A percentile compares a stretch with the other conserved stretches of the same genome.
Conservation (phyloP, 2,888 invertebrate genomes). For the Podotricha telesiphe region DNA sequence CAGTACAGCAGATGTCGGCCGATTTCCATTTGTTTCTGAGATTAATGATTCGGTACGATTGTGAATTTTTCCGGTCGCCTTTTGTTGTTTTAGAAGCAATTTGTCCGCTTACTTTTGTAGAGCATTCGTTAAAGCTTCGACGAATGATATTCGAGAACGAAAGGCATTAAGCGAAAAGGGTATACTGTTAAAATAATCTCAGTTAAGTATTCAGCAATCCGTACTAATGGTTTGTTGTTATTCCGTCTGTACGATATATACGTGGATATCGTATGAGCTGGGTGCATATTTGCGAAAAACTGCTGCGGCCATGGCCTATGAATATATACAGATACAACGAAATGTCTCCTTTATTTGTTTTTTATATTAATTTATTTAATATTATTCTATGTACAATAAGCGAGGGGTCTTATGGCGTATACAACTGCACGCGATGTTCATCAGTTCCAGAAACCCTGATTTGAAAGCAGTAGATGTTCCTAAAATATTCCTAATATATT, state of each 20-base stretch:
- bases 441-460: no score
- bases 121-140: slow-evolving; percentile 79
- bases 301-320: slow-evolving; percentile 14
- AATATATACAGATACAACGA: background rate
- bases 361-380: background rate
- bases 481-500: no score
- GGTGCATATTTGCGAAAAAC: slow-evolving; percentile 22
- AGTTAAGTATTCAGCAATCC: slow-evolving; percentile 44
- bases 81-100: slow-evolving; percentile 84
- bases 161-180: slow-evolving; percentile 46
- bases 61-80: slow-evolving; percentile 84
- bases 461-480: no score
- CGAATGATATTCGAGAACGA: slow-evolving; percentile 77
- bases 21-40: slow-evolving; percentile 84
- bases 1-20: slow-evolving; percentile 83
- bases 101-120: slow-evolving; percentile 82
- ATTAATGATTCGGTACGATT: slow-evolving; percentile 84
- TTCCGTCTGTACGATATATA: slow-evolving; percentile 35
- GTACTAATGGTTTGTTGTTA: slow-evolving; percentile 43
- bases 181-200: slow-evolving; percentile 44
- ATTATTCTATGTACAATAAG: no score
- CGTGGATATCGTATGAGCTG: background rate
- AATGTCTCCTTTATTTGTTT: background rate
- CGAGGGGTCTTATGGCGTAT: no score
- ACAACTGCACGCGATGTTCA: no score